Conservation (phyloP, 2,888 invertebrate species). For the Drosophila acutilabella region DNA sequence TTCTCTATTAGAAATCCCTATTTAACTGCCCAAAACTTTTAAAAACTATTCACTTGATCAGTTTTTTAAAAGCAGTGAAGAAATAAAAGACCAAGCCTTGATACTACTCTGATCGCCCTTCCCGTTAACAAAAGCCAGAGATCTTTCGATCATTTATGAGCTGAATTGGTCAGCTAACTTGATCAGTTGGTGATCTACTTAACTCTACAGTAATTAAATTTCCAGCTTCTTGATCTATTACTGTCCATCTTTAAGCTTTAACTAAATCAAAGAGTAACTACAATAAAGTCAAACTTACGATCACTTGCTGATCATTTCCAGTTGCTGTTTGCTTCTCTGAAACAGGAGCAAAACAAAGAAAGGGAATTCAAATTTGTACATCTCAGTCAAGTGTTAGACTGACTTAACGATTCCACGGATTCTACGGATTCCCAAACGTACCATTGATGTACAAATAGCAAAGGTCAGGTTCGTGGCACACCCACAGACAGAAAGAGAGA, state of each 20-base stretch:
- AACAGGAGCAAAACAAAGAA: conserved; percentile 6
- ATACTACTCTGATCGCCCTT: no score
- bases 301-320: background rate
- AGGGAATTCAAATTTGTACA: conserved; percentile 51
- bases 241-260: background rate
- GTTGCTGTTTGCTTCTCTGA: background rate
- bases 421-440: conserved; percentile 26
- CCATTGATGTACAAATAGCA: conserved; percentile 32
- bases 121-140: no score
- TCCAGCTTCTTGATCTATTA: background rate
- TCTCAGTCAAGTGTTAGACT: conserved; percentile 55
- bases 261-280: background rate
- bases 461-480: conserved; percentile 38
- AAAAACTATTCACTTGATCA: no score
- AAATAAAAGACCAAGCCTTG: no score
- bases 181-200: no score
- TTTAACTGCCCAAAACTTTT: no score
- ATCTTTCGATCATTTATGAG: no score
- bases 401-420: conserved; percentile 57
- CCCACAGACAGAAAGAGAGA: conserved; percentile 44
- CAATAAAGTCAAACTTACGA: background rate
- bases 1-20: no score
- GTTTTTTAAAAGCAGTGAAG: no score
- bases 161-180: no score
- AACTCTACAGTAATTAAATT: background rate